Percentiles rank a stretch among this genome's conserved stretches.
phyloP scores from a whole-genome alignment of 2,888 invertebrate species.

The Xanthia icteritia region DNA sequence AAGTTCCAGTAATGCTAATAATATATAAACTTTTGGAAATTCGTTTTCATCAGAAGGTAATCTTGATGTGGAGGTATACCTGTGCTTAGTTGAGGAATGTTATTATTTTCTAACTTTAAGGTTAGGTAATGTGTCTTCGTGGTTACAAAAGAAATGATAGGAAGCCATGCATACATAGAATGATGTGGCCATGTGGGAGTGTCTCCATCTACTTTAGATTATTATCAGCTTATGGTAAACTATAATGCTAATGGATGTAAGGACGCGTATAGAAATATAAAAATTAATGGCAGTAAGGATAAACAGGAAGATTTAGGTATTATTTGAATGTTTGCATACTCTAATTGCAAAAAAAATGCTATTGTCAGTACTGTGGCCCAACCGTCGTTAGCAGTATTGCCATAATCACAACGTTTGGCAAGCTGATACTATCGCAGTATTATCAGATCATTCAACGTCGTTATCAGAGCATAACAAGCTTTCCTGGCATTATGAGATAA shows the following conservation, averaged over 20 bases:
- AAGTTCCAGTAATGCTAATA: no score
- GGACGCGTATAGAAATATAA: no score
- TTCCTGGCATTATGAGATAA: slow-evolving; percentile 34
- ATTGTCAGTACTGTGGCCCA: not conserved
- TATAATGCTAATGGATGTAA: not conserved
- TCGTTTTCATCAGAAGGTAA: not conserved
- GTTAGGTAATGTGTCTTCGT: no score
- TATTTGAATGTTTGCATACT: not conserved
- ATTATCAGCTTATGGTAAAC: not conserved
- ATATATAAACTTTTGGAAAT: not conserved
- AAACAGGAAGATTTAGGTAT: no score
- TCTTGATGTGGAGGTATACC: no score
- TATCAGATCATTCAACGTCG: slow-evolving; percentile 28
- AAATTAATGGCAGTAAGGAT: no score
- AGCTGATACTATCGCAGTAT: slow-evolving; percentile 33
- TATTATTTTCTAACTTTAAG: no score
- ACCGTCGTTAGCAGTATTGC: slow-evolving; percentile 7
- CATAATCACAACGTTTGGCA: slow-evolving; percentile 37
- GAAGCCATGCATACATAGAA: no score
- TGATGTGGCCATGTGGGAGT: not conserved
- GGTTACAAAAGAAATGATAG: not conserved
- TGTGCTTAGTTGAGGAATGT: no score
- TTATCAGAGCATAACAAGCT: slow-evolving; percentile 39
- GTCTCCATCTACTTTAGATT: not conserved
- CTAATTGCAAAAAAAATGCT: not conserved